These are phyloP conservation scores for Fragariocoptes setiger DNA, from an alignment of 1,140 invertebrate species.

Conservation along the genomic window DNA sequence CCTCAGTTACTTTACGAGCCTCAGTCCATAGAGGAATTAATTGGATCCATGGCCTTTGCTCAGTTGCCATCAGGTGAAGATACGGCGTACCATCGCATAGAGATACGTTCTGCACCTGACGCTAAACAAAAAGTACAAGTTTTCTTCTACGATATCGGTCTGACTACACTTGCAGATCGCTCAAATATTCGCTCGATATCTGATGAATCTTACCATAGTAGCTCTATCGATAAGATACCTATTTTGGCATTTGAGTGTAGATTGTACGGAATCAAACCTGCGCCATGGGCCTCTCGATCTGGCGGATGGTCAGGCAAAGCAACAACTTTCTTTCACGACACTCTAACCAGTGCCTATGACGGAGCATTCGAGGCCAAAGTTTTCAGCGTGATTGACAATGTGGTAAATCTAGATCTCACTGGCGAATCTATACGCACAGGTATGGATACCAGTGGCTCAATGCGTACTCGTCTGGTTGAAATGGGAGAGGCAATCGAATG, in stretches of 20 bases:
- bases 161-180: constrained; percentile 17
- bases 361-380: constrained; percentile 20
- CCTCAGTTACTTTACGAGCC: too few species aligned
- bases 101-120: neutral
- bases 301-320: constrained; percentile 27
- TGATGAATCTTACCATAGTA: constrained; percentile 10
- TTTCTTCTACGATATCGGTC: constrained; percentile 47
- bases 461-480: constrained; percentile 28
- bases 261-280: constrained; percentile 8
- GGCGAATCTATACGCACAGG: constrained; percentile 11
- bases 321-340: constrained; percentile 18
- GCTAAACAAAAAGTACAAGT: constrained; percentile 18
- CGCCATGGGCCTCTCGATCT: constrained; percentile 18
- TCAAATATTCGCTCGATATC: constrained; percentile 5
- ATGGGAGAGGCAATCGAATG: constrained; percentile 33
- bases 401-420: constrained; percentile 28
- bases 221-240: constrained; percentile 6
- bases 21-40: too few species aligned
- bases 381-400: constrained; percentile 38
- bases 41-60: too few species aligned
- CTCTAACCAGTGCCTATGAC: constrained; percentile 13
- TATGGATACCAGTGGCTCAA: constrained; percentile 15
- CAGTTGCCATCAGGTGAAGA: neutral
- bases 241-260: constrained; percentile 12
- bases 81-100: neutral